These are phyloP conservation scores for Gymnocephalus cernua DNA, from an alignment of 2,113 vertebrate genomes.

Conservation along the genomic window DNA sequence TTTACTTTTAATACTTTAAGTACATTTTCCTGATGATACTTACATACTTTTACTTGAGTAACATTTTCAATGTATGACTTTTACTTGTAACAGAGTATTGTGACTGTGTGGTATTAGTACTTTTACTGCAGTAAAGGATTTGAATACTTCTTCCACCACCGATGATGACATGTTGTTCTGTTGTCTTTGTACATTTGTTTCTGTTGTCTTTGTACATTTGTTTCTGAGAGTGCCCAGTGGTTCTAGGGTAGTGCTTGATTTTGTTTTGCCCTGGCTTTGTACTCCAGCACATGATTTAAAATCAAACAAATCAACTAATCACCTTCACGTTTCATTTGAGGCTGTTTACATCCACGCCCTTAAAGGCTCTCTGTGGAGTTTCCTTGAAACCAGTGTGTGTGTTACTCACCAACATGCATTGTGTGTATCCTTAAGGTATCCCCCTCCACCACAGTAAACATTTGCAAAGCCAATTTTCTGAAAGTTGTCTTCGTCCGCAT, in stretches of 20 bases:
- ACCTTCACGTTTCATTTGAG: conserved; percentile 5
- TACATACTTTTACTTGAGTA: no score
- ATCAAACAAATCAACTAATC: neutral
- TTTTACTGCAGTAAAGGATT: no score
- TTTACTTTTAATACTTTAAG: no score
- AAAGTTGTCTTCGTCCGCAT: neutral
- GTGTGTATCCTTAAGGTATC: no score
- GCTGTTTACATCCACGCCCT: neutral
- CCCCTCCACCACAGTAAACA: no score
- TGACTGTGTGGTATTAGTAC: no score
- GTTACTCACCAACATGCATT: neutral
- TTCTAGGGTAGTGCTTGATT: neutral
- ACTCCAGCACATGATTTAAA: neutral
- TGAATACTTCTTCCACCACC: no score
- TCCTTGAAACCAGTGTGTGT: neutral
- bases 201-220: no score
- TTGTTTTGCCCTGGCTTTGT: neutral
- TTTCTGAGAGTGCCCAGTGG: neutral
- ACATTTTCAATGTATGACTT: no score
- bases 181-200: no score
- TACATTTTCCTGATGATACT: no score
- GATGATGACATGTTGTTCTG: neutral
- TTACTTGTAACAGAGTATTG: no score
- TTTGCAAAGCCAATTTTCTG: neutral
- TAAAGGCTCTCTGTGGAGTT: neutral